Evolutionary conservation across 2,113 vertebrate genomes (phyloP), one percentile per base, ranked within the genome.

Genomic region (Leptobrachium leishanense): DNA sequence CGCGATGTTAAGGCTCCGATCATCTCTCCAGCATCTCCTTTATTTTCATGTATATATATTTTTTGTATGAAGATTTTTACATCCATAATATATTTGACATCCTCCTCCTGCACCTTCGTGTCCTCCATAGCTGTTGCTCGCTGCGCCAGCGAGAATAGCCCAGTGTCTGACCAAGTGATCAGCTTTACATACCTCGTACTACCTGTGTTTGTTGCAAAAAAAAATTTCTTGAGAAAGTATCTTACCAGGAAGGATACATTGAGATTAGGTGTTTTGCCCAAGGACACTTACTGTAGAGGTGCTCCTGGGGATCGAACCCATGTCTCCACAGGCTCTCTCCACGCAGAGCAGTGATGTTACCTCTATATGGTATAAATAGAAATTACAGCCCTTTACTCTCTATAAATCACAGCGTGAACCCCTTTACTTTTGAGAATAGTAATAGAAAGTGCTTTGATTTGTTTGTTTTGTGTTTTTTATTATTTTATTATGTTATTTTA

Each of bases 361-460:
- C 20, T 31, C 20, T 31, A 68, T 92, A 92, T 92, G 92, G 92
- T 92, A 93, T 89, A 93, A 91, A 92, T 91, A 92, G 92, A 93
- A 93, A 93, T 93, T 93, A 93, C 92, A 91, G 90, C 92, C 92
- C 91, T 92, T 91, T 88, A 87, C 87, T 91, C 90, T 91, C 92
- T 91, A 93, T 93, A 92, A 93, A 93, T 92, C 92, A 91, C 90
- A 93, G 91, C 91, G 91, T 91, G 90, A 89, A 85, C 86, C 83
- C 85, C 90, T 91, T 91, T 92, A 90, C 8, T 50, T 31, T 31
- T 31, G 20, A 31, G 20, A 31, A 31, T 31, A 31, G 20, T 31
- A 31, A 31, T 31, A 31, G 20, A 31, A 31, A 31, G 20, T 31
- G 20, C 20, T 31, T 31, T 31, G 20, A 31, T 31, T 31, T 31